Evolutionary conservation across 37 sponge, comb jelly and placozoan species (phyloP).

Genomic region (Corticium candelabrum): DNA sequence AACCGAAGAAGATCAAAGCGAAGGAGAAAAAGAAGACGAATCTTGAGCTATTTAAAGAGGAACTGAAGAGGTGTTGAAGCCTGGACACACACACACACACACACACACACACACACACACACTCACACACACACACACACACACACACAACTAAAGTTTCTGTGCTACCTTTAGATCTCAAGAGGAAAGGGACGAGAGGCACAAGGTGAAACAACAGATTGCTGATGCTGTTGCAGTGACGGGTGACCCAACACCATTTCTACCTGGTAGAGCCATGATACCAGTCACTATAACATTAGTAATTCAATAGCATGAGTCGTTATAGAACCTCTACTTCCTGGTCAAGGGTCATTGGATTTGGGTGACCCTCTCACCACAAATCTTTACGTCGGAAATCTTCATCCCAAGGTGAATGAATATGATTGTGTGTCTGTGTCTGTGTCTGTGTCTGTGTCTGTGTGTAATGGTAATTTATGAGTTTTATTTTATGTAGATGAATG

Average conservation of each 20-base stretch:
- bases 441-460: background rate
- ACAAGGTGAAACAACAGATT: conserved; percentile 20
- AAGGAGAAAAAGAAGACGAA: conserved; percentile 90
- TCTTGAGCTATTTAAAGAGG: conserved; percentile 92
- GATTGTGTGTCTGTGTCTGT: background rate
- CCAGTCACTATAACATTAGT: conserved; percentile 22
- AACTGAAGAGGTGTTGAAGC: conserved; percentile 62
- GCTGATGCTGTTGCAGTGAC: background rate
- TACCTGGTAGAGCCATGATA: conserved; percentile 21
- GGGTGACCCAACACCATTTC: background rate
- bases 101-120: conserved; percentile 9
- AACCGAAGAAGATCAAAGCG: conserved; percentile 58
- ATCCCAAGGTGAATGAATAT: conserved; percentile 5
- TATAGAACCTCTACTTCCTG: background rate
- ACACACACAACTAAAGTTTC: background rate
- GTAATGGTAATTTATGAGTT: background rate
- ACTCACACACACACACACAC: background rate
- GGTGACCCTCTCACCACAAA: conserved; percentile 95
- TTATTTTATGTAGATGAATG: conserved; percentile 71
- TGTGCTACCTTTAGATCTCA: conserved; percentile 20
- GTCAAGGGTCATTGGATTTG: conserved; percentile 62
- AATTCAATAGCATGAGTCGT: no score
- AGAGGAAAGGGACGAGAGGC: conserved; percentile 56
- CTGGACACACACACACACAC: conserved; percentile 12
- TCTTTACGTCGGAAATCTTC: conserved; percentile 74